Percentiles rank a stretch among this genome's conserved stretches.
Conservation (phyloP, 1,140 invertebrate genomes). For the Phocides pigmalion region DNA sequence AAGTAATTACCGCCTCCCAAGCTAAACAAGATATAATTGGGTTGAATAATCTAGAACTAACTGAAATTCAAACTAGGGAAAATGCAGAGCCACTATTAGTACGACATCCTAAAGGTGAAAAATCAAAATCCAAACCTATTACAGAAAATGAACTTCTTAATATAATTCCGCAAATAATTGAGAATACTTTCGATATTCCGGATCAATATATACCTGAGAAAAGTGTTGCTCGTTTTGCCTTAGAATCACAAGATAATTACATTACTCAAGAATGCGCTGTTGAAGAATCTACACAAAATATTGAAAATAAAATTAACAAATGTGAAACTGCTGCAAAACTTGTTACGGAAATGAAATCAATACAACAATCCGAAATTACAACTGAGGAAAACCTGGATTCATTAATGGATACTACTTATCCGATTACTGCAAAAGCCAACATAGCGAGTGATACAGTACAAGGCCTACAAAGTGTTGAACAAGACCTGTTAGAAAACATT, state of each 20-base stretch:
- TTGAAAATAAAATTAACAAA: conserved; percentile 26
- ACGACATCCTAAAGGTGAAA: conserved; percentile 44
- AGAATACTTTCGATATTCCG: conserved; percentile 47
- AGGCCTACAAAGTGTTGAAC: conserved; percentile 45
- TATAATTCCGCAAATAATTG: conserved; percentile 52
- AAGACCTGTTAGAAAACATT: conserved; percentile 52
- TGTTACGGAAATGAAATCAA: conserved; percentile 51
- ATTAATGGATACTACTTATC: conserved; percentile 14
- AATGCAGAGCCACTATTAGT: conserved; percentile 40
- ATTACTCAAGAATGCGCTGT: conserved; percentile 43
- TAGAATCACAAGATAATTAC: conserved; percentile 58
- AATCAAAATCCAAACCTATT: conserved; percentile 38
- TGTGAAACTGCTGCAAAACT: conserved; percentile 49
- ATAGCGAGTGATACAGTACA: conserved; percentile 42
- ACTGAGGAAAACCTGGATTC: conserved; percentile 42
- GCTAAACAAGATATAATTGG: conserved; percentile 35
- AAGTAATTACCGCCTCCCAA: neutral
- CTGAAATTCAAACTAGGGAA: conserved; percentile 42
- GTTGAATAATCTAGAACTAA: conserved; percentile 33
- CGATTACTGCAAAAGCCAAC: conserved; percentile 42
- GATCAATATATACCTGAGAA: conserved; percentile 36
- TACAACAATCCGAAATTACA: conserved; percentile 57
- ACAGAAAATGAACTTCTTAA: conserved; percentile 41
- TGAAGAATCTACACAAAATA: conserved; percentile 38
- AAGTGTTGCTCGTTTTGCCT: conserved; percentile 37